phyloP scores from a whole-genome alignment of 2,888 invertebrate species.

The Andrena bucephala region DNA sequence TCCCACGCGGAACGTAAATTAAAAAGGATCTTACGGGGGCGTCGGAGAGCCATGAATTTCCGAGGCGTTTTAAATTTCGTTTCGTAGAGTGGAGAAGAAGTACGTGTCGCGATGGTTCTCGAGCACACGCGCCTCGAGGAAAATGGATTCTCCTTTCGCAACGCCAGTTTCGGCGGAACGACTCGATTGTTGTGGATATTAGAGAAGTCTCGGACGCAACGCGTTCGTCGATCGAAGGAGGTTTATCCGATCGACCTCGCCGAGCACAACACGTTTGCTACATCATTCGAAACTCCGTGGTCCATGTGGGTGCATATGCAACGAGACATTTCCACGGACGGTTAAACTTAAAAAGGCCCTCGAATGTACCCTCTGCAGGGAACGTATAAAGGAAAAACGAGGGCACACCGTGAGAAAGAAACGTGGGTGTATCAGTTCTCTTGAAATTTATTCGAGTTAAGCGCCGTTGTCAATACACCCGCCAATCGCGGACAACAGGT shows the following conservation, averaged over 20 bases:
- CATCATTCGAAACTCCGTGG: conserved; percentile 19
- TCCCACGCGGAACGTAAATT: neutral
- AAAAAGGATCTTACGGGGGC: neutral
- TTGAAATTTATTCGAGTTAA: neutral
- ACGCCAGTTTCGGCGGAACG: neutral
- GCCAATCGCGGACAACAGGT: conserved; percentile 27
- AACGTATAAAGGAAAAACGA: conserved; percentile 8
- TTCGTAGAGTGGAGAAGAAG: neutral
- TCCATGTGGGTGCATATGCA: conserved; percentile 37
- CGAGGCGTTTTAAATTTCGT: neutral
- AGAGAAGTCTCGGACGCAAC: conserved; percentile 6
- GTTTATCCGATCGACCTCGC: conserved; percentile 46
- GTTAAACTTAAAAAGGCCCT: conserved; percentile 47
- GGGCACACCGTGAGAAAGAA: too few relatives aligned
- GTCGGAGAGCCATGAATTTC: conserved; percentile 9
- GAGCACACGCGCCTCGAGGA: neutral
- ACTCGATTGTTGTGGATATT: conserved; percentile 32
- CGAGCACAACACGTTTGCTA: conserved; percentile 22
- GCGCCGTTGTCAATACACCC: too few relatives aligned
- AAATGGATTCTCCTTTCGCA: conserved; percentile 4
- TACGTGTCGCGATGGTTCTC: neutral
- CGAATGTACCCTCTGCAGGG: conserved; percentile 2
- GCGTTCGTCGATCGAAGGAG: conserved; percentile 7
- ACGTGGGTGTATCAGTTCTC: neutral
- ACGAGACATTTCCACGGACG: conserved; percentile 43